Conservation (phyloP, 2,113 vertebrate genomes). For the Vireo altiloquus region DNA sequence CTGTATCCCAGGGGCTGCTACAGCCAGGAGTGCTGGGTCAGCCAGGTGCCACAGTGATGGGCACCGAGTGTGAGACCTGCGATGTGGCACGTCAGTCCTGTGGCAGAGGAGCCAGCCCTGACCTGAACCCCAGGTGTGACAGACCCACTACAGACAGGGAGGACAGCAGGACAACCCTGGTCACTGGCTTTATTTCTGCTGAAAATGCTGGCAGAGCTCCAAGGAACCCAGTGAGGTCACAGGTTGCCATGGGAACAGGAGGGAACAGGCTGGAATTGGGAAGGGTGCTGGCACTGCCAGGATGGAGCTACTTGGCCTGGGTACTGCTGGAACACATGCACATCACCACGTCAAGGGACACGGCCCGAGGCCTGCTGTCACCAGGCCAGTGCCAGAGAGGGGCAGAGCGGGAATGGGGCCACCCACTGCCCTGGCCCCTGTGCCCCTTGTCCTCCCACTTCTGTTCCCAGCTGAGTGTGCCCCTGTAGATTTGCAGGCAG, state of each 20-base stretch:
- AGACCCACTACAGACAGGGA: background rate
- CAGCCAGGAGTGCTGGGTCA: background rate
- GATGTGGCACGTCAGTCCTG: rapidly evolving
- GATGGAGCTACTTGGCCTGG: background rate
- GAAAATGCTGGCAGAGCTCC: background rate
- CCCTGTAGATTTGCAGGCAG: rapidly evolving
- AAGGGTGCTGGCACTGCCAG: constrained; percentile 6
- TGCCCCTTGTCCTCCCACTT: background rate
- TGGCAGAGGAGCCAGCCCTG: background rate
- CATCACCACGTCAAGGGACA: rapidly evolving
- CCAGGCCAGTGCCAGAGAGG: rapidly evolving
- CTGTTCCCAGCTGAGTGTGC: background rate
- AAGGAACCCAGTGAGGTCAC: constrained; percentile 39
- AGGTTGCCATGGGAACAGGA: constrained; percentile 26
- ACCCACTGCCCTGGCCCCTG: rapidly evolving
- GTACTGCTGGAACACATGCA: rapidly evolving
- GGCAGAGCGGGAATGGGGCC: rapidly evolving
- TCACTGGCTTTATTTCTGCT: background rate
- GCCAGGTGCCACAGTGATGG: rapidly evolving
- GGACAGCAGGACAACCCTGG: background rate
- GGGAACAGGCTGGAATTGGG: constrained; percentile 29
- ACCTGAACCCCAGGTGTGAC: background rate
- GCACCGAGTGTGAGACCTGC: rapidly evolving
- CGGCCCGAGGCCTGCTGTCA: rapidly evolving
- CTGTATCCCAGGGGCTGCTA: background rate